These are phyloP conservation scores for Umimayanthus kanabou DNA, from an alignment of 92 coral and sea anemone genomes.

Conservation along the genomic window DNA sequence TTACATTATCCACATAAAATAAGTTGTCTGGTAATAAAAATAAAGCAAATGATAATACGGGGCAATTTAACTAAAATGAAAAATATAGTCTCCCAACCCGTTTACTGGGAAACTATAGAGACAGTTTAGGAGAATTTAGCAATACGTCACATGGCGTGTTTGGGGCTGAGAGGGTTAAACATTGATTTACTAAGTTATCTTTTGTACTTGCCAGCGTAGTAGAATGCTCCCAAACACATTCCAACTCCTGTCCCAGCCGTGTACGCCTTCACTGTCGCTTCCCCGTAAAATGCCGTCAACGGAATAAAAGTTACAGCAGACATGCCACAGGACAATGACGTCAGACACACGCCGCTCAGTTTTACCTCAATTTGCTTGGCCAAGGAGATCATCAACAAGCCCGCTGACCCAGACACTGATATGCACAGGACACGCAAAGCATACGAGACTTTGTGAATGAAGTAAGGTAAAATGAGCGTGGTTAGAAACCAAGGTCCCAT, in stretches of 20 bases:
- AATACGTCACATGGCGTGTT: too few species aligned
- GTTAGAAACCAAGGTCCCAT: slow-evolving; percentile 47
- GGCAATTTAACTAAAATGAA: too few species aligned
- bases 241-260: slow-evolving; percentile 41
- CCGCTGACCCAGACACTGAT: slow-evolving; percentile 4
- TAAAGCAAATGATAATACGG: too few species aligned
- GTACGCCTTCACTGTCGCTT: slow-evolving; percentile 43
- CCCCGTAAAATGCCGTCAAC: slow-evolving; percentile 39
- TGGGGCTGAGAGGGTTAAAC: too few species aligned
- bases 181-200: neutral
- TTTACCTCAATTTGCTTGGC: slow-evolving; percentile 1
- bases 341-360: slow-evolving; percentile 36
- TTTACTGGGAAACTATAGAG: too few species aligned
- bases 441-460: slow-evolving; percentile 41
- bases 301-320: slow-evolving; percentile 48
- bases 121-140: too few species aligned
- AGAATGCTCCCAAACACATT: slow-evolving; percentile 38
- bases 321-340: slow-evolving; percentile 36
- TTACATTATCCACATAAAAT: too few species aligned
- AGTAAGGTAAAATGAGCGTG: slow-evolving; percentile 41
- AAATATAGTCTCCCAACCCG: too few species aligned
- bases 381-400: slow-evolving; percentile 34
- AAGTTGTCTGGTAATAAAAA: too few species aligned
- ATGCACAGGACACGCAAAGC: slow-evolving; percentile 31
- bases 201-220: slow-evolving; percentile 37